A percentile compares a stretch with the other conserved stretches of the same genome.
Conservation (phyloP, 1,140 invertebrate genomes). For the Meloidogyne chitwoodi region DNA sequence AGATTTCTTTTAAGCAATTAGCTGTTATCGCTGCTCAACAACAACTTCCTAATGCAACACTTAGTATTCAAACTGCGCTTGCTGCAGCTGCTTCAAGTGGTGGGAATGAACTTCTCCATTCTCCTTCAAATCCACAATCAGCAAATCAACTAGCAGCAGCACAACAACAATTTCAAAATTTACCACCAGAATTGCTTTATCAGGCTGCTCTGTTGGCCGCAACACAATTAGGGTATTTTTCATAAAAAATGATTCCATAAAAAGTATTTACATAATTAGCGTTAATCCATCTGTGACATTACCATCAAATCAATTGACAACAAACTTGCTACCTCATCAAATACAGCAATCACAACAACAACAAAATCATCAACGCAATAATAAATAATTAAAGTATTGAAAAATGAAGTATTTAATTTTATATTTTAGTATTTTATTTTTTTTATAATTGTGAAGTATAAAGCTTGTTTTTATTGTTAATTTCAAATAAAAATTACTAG, state of each 20-base stretch:
- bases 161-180: not conserved
- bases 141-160: not conserved
- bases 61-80: slow-evolving; percentile 15
- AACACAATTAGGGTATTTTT: slow-evolving; percentile 2
- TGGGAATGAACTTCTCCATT: not conserved
- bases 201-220: slow-evolving; percentile 6
- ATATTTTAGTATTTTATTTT: too few relatives aligned
- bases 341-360: not conserved
- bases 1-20: not conserved
- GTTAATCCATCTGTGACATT: not conserved
- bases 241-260: not conserved
- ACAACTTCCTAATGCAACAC: not conserved
- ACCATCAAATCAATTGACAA: not conserved
- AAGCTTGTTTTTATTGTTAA: too few relatives aligned
- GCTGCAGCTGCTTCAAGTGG: slow-evolving; percentile 16
- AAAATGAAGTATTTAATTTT: too few relatives aligned
- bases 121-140: not conserved
- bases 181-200: slow-evolving; percentile 4
- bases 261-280: not conserved
- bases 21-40: not conserved
- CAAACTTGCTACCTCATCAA: not conserved
- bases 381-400: not conserved
- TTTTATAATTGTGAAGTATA: too few relatives aligned
- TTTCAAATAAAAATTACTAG: too few relatives aligned
- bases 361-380: not conserved